Evolutionary conservation across 2,797 vertebrate species (phyloP).

Genomic region (Vireo griseus): DNA sequence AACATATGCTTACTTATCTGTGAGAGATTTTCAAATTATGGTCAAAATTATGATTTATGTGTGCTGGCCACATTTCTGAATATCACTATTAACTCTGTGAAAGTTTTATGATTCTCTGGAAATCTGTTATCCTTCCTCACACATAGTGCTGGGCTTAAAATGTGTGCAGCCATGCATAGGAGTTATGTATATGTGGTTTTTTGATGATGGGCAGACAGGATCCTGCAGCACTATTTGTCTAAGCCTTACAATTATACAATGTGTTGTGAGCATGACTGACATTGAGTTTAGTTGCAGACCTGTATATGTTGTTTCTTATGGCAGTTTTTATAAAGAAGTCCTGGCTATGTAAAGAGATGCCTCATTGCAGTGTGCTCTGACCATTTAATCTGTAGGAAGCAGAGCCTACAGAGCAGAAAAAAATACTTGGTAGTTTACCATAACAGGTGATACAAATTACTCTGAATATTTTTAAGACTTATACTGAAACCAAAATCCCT

Average conservation of each 20-base stretch:
- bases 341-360: neutral
- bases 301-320: neutral
- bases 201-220: neutral
- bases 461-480: neutral
- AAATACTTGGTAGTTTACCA: neutral
- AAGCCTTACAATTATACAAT: neutral
- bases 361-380: neutral
- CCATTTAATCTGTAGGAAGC: neutral
- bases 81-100: neutral
- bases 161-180: neutral
- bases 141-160: neutral
- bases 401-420: neutral
- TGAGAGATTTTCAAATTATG: neutral
- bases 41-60: neutral
- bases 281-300: neutral
- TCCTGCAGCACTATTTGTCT: neutral
- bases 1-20: neutral
- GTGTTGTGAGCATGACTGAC: neutral
- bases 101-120: neutral
- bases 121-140: neutral
- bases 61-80: neutral
- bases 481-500: neutral
- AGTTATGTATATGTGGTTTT: neutral
- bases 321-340: neutral
- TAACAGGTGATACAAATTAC: neutral